These are phyloP conservation scores for Zaprionus taronus DNA, from an alignment of 1,140 invertebrate genomes.

Conservation along the genomic window DNA sequence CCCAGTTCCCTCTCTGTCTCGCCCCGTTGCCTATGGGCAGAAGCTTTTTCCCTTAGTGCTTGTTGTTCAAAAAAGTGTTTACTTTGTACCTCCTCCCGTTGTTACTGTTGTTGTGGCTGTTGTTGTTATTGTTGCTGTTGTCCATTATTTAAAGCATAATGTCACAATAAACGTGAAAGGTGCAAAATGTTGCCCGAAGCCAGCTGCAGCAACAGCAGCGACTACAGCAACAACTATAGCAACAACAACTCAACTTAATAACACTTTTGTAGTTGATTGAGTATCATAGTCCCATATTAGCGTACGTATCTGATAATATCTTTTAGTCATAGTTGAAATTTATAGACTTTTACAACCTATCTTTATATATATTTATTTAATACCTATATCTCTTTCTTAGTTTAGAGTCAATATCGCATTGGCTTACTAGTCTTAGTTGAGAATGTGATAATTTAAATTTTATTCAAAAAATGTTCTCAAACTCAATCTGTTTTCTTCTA, in stretches of 20 bases:
- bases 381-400: no score
- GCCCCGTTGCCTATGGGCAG: background rate
- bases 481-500: no score
- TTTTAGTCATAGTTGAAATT: no score
- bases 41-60: slow-evolving; percentile 24
- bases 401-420: no score
- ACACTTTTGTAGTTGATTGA: slow-evolving; percentile 60
- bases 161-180: slow-evolving; percentile 81
- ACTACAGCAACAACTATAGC: slow-evolving; percentile 28
- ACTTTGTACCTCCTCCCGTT: slow-evolving; percentile 45
- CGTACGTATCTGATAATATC: no score
- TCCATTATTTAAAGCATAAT: slow-evolving; percentile 82
- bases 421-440: no score
- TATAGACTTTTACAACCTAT: no score
- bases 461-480: no score
- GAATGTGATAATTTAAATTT: no score
- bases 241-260: slow-evolving; percentile 69
- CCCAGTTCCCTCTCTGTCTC: background rate
- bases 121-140: slow-evolving; percentile 59
- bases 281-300: background rate
- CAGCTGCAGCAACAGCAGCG: slow-evolving; percentile 29
- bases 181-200: slow-evolving; percentile 75
- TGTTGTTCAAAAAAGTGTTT: slow-evolving; percentile 70
- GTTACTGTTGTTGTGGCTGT: slow-evolving; percentile 11
- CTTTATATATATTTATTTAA: no score